Conservation (phyloP, 2,888 invertebrate genomes). For the Acrobeloides nanus region DNA sequence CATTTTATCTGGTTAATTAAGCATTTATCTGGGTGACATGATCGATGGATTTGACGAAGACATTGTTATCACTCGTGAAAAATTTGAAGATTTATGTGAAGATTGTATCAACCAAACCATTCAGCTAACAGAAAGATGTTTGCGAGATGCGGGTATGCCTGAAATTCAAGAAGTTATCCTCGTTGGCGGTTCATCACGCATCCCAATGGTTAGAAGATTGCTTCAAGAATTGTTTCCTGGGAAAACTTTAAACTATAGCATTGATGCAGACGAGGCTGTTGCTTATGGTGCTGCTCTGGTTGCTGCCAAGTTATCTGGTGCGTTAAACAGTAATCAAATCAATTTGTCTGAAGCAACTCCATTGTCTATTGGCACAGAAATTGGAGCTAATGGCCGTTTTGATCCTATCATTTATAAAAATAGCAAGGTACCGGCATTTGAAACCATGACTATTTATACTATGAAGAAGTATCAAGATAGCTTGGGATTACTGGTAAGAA, state of each 20-base stretch:
- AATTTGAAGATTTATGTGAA: conserved; percentile 1
- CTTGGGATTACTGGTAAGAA: no score
- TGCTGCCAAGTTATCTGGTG: neutral
- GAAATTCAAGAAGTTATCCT: conserved; percentile 6
- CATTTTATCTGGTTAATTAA: neutral
- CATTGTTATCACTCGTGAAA: neutral
- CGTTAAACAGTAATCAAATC: no score
- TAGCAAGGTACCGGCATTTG: no score
- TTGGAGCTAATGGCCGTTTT: no score
- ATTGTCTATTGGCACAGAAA: neutral
- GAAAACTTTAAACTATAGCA: neutral
- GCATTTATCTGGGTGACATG: neutral
- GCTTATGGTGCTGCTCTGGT: conserved; percentile 6
- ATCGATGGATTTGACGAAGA: neutral
- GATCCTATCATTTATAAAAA: no score
- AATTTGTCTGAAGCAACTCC: neutral
- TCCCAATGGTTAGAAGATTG: neutral
- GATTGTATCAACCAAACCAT: conserved; percentile 5
- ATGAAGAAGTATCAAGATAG: no score
- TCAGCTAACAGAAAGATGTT: neutral
- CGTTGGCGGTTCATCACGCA: conserved; percentile 5
- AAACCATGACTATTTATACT: no score
- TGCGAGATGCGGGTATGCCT: neutral
- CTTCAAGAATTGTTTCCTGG: neutral
- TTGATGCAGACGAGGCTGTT: conserved; percentile 5